Percentiles rank a stretch among this genome's conserved stretches.
These are phyloP conservation scores for Hybos culiciformis DNA, from an alignment of 2,888 invertebrate species.

Conservation along the genomic window DNA sequence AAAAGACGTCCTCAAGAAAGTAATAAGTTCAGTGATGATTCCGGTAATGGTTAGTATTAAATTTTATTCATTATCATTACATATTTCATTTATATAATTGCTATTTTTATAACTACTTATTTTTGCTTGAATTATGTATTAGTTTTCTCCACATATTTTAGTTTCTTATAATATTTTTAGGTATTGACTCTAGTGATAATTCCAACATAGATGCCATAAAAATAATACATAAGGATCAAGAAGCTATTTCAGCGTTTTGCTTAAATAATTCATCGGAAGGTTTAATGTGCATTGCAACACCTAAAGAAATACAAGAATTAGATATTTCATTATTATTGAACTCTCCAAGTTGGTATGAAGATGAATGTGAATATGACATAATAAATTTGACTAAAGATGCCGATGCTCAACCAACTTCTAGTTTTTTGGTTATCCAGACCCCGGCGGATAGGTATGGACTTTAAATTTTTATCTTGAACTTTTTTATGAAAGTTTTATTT, in stretches of 20 bases:
- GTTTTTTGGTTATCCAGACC: conserved; percentile 84
- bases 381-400: conserved; percentile 65
- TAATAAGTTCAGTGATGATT: conserved; percentile 35
- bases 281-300: conserved; percentile 82
- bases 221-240: conserved; percentile 97
- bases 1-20: conserved; percentile 54
- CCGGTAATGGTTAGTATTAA: conserved; percentile 20
- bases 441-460: conserved; percentile 40
- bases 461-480: too few species aligned
- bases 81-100: too few species aligned
- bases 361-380: conserved; percentile 94
- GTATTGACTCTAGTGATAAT: too few species aligned
- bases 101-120: too few species aligned
- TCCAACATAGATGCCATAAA: conserved; percentile 75
- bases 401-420: conserved; percentile 59
- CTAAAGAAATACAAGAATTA: conserved; percentile 94
- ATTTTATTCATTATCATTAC: conserved; percentile 14
- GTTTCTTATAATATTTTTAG: too few species aligned
- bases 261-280: conserved; percentile 81
- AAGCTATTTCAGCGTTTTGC: conserved; percentile 94
- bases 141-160: too few species aligned
- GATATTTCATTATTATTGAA: conserved; percentile 86
- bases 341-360: conserved; percentile 87
- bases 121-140: too few species aligned
- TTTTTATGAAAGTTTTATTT: conserved; percentile 11